A percentile compares a stretch with the other conserved stretches of the same genome.
Evolutionary conservation across 1,140 invertebrate genomes (phyloP).

Genomic region (Eriosoma lanigerum): DNA sequence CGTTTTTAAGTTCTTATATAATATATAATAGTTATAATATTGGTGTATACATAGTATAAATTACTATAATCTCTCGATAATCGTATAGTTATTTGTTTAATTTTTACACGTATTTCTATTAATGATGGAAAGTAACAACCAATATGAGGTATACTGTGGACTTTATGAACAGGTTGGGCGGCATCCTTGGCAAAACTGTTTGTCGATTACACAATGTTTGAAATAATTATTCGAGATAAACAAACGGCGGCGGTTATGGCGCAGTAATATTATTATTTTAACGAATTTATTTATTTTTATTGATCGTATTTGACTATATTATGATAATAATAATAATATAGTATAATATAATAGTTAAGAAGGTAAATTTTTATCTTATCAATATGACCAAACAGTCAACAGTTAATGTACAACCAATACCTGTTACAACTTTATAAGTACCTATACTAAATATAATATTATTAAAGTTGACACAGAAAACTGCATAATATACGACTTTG

Average conservation of each 20-base stretch:
- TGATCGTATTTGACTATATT: no score
- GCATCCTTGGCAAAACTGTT: conserved; percentile 3
- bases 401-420: no score
- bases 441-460: no score
- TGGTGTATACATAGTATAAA: no score
- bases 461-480: no score
- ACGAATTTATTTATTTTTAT: neutral
- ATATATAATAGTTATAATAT: neutral
- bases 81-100: neutral
- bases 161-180: neutral
- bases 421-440: no score
- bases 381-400: no score
- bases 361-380: conserved; percentile 6
- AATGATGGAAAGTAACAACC: neutral
- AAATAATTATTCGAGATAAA: conserved; percentile 6
- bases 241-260: neutral
- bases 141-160: neutral
- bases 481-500: no score
- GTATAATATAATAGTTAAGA: neutral
- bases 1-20: no score
- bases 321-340: no score
- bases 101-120: neutral
- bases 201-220: conserved; percentile 16
- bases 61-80: no score
- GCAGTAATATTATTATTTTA: neutral